phyloP scores from a whole-genome alignment of 2,797 vertebrate species.

The Squalus acanthias region DNA sequence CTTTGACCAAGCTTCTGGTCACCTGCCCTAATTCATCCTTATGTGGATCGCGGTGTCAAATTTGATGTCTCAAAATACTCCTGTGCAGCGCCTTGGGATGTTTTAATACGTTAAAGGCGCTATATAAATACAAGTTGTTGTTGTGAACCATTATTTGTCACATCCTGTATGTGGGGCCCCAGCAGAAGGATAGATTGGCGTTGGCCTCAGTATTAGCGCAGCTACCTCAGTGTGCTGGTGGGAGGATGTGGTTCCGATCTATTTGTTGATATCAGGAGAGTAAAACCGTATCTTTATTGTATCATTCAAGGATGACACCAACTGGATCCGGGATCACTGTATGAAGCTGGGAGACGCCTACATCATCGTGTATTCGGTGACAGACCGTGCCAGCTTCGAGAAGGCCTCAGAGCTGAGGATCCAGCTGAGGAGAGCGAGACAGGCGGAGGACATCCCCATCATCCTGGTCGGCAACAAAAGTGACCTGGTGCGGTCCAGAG shows the following conservation, averaged over 20 bases:
- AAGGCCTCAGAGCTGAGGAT: constrained; percentile 94
- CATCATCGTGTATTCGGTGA: constrained; percentile 96
- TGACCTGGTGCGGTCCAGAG: constrained; percentile 90
- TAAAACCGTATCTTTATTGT: background rate
- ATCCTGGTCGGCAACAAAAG: constrained; percentile 98
- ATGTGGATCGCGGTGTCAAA: no score
- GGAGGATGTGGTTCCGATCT: background rate
- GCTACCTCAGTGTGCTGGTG: no score
- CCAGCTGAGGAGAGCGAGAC: constrained; percentile 86
- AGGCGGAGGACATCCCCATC: constrained; percentile 93
- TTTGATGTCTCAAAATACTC: no score
- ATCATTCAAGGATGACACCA: constrained; percentile 73
- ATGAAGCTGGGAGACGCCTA: constrained; percentile 98
- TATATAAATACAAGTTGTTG: no score
- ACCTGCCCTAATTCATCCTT: no score
- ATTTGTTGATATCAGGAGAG: background rate
- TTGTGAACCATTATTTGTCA: no score
- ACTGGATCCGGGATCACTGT: constrained; percentile 91
- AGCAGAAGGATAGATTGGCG: no score
- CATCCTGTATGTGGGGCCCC: no score
- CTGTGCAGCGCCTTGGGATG: no score
- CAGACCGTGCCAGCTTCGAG: constrained; percentile 94
- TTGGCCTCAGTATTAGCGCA: no score
- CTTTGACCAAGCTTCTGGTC: no score
- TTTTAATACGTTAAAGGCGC: no score